Evolutionary conservation across 1,140 invertebrate species (phyloP).

Genomic region (Prorops nasuta): DNA sequence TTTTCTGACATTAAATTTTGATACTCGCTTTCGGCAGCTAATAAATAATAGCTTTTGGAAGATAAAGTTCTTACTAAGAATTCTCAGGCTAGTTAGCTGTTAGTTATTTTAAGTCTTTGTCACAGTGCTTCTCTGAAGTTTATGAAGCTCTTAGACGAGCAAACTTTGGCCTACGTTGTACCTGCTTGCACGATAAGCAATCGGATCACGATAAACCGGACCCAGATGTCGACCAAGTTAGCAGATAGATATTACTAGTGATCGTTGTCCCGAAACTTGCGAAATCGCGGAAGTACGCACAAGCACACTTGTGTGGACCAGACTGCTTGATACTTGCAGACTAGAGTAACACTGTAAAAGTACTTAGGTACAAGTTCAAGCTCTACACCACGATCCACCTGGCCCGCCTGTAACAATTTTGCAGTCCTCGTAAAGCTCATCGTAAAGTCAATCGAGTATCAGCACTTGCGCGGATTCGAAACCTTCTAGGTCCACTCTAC

Average conservation of each 20-base stretch:
- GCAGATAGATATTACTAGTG: constrained; percentile 11
- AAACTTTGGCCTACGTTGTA: constrained; percentile 6
- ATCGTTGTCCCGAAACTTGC: constrained; percentile 9
- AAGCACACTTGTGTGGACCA: neutral
- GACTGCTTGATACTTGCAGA: constrained; percentile 1
- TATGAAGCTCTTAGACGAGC: constrained; percentile 12
- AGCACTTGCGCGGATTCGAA: neutral
- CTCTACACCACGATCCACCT: constrained; percentile 3
- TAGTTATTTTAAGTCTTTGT: neutral
- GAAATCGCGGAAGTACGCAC: constrained; percentile 6
- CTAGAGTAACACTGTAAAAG: constrained; percentile 10
- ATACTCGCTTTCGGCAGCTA: no score
- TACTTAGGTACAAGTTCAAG: constrained; percentile 10
- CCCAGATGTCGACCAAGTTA: constrained; percentile 3
- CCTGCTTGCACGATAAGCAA: constrained; percentile 12
- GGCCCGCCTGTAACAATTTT: constrained; percentile 17
- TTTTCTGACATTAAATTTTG: neutral
- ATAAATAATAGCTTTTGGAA: neutral
- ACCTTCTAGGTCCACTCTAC: no score
- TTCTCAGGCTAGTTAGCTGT: neutral
- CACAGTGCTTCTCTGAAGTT: no score
- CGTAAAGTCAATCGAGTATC: constrained; percentile 14
- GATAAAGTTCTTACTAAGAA: neutral
- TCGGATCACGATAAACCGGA: constrained; percentile 17
- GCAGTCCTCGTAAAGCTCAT: constrained; percentile 18